Conservation (phyloP, 2,888 invertebrate species). For the Scaptomyza caliginosa region DNA sequence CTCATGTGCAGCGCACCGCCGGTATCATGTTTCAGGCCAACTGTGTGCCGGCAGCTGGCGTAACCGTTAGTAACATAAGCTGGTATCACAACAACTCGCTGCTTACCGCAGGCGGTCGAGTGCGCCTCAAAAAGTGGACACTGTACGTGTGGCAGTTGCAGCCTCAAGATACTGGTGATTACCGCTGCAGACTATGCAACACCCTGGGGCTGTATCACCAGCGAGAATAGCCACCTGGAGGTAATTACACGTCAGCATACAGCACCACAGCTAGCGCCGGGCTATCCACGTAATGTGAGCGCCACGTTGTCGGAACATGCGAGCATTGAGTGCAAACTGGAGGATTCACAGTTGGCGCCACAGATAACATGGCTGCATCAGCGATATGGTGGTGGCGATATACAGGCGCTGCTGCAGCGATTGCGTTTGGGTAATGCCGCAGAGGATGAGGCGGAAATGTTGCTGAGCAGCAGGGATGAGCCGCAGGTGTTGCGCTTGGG, state of each 20-base stretch:
- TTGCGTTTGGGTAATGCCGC: constrained; percentile 11
- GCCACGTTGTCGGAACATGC: constrained; percentile 89
- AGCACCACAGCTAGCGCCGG: constrained; percentile 83
- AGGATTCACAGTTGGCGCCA: constrained; percentile 90
- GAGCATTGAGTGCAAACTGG: constrained; percentile 88
- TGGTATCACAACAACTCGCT: constrained; percentile 91
- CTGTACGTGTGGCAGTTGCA: constrained; percentile 91
- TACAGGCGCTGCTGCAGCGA: constrained; percentile 26
- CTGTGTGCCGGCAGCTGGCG: constrained; percentile 88
- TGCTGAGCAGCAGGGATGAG: constrained; percentile 81
- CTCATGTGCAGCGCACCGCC: constrained; percentile 87
- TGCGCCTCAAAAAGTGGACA: constrained; percentile 88
- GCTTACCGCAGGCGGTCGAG: constrained; percentile 19
- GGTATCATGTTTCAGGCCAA: constrained; percentile 89
- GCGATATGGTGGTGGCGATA: constrained; percentile 34
- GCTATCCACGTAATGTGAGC: constrained; percentile 92
- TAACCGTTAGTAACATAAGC: constrained; percentile 88
- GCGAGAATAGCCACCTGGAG: constrained; percentile 88
- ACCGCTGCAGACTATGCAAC: constrained; percentile 94
- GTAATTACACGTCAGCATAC: constrained; percentile 92
- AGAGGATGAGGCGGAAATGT: constrained; percentile 1
- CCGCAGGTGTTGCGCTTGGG: constrained; percentile 90
- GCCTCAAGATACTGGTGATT: constrained; percentile 92
- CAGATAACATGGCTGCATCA: constrained; percentile 89
- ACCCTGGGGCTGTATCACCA: constrained; percentile 89